Conservation (phyloP, 2,888 invertebrate genomes). For the Polietes domitor region DNA sequence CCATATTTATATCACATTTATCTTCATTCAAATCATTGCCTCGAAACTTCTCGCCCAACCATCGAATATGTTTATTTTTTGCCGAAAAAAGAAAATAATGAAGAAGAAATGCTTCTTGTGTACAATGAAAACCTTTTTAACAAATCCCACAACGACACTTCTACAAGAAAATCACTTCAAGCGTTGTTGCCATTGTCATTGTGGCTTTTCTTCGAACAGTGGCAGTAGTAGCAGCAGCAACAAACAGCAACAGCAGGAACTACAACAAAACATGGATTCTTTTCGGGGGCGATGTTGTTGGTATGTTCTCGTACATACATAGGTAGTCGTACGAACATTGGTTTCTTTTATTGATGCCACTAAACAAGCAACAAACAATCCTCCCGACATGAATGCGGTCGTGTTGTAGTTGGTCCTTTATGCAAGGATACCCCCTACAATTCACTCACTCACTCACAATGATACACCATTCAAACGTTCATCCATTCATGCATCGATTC, state of each 20-base stretch:
- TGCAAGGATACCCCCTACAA: not conserved
- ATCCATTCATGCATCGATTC: conserved; percentile 31
- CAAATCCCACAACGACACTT: conserved; percentile 55
- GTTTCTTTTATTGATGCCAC: conserved; percentile 11
- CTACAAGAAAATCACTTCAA: conserved; percentile 48
- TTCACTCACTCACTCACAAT: not conserved
- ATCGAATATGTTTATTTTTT: conserved; percentile 2
- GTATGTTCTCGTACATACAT: not conserved
- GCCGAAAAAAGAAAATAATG: not conserved
- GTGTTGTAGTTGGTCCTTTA: not conserved
- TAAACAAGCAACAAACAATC: not conserved
- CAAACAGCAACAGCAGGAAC: too few relatives aligned
- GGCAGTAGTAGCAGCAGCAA: not conserved
- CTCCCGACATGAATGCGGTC: not conserved
- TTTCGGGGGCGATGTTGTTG: not conserved
- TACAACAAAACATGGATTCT: conserved; percentile 15
- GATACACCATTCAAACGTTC: not conserved
- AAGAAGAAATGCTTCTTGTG: not conserved
- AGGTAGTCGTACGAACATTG: not conserved
- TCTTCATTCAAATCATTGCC: not conserved
- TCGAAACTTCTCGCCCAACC: not conserved
- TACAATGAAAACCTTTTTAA: conserved; percentile 55
- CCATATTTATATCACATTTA: too few relatives aligned
- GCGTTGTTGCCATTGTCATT: conserved; percentile 51
- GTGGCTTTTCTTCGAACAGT: conserved; percentile 10